phyloP scores from a whole-genome alignment of 2,113 vertebrate species.

The Oenanthe oenanthe region DNA sequence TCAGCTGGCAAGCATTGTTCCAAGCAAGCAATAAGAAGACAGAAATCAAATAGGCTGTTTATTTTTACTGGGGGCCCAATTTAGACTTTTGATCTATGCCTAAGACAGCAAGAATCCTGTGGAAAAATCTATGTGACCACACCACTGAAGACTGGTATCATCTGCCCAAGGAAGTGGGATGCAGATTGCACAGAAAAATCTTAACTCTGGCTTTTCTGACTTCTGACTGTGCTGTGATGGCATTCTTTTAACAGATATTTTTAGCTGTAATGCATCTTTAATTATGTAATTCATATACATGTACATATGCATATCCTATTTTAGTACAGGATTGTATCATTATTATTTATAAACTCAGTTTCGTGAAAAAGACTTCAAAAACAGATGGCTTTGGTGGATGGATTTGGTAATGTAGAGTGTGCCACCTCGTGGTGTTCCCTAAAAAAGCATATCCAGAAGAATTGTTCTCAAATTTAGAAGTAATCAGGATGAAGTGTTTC shows the following conservation, averaged over 20 bases:
- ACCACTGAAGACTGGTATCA: background rate
- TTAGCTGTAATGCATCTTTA: constrained; percentile 39
- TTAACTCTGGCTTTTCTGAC: constrained; percentile 15
- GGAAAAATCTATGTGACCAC: constrained; percentile 44
- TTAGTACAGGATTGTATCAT: constrained; percentile 31
- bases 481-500: background rate
- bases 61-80: background rate
- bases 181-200: background rate
- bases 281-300: constrained; percentile 46
- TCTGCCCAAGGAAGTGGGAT: background rate
- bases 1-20: background rate
- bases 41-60: background rate
- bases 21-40: background rate
- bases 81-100: constrained; percentile 17
- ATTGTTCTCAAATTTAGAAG: background rate
- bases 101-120: constrained; percentile 5
- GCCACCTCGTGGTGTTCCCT: constrained; percentile 34
- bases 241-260: constrained; percentile 24
- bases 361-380: background rate
- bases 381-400: background rate
- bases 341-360: constrained; percentile 39
- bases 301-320: constrained; percentile 12
- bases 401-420: background rate
- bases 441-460: background rate
- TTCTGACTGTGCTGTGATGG: background rate